Evolutionary conservation across 1,140 invertebrate genomes (phyloP), one percentile per base, ranked within the genome.

Genomic region (Zaprionus africanus): DNA sequence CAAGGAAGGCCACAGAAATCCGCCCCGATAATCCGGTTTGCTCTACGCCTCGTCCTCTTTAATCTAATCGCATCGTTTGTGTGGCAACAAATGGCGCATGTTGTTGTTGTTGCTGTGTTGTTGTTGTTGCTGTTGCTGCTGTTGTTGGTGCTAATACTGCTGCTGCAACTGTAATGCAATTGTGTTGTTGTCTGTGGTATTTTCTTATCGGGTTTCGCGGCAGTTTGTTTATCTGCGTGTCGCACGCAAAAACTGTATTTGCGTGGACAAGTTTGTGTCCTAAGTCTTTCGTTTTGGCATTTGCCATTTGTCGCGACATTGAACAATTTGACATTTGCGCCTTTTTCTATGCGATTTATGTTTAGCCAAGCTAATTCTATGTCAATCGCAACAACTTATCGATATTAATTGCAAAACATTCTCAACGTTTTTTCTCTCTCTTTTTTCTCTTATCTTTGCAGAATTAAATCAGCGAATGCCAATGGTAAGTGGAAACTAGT

Each of bases 401-500:
- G n/a, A 17, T 87, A 83, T 88, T 88, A 88, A 87, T 88, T 81
- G 80, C 73, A 79, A 46, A 46, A 53, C 75, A 71, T 69, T 66
- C 64, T 65, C 28, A 46, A 43, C 57, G 68, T 77, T 80, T 66
- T 66, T 60, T 77, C 69, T 81, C 74, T 81, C 66, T 81, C 67
- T 46, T 53, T 41, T 31, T 34, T 34, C 72, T 71, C 54, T 80
- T 84, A 73, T 90, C 79, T 73, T 91, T 92, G 36, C 91, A 92
- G 91, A 92, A 91, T 92, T 83, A 92, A 92, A 92, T 92, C 91
- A 88, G 86, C 91, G 68, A 92, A 92, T 88, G 87, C 86, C 66
- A 92, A 92, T 81, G 91, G 91, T 92, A 91, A 91, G 91, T 91
- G 62, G 22, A 56, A 71, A 28, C 53, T 15, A 56, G 24, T 1